Evolutionary conservation across 2,797 vertebrate species (phyloP), one percentile per base, ranked within the genome.

Genomic region (Hozukius guyotensis): DNA sequence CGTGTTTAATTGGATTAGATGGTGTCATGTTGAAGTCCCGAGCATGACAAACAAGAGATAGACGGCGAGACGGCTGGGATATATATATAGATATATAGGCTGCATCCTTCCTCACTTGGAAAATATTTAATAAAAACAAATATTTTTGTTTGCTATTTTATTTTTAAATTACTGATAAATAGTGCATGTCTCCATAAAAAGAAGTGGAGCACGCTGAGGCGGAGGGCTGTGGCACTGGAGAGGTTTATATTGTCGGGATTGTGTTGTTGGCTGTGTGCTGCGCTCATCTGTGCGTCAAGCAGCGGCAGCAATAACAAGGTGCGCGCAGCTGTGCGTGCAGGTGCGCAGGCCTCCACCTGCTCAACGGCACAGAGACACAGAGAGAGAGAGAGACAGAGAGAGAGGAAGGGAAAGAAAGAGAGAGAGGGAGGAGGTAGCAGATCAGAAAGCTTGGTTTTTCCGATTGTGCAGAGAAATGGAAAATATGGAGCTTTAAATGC

Each of bases 1-100:
- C 92, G 89, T 93, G 87, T 94, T 95, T 96, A 96, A 96, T 95
- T 95, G 96, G 96, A 96, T 96, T 96, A 96, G 92, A 91, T 87
- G 90, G 92, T 94, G 94, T 94, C 91, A 91, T 85, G 93, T 90
- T 91, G 81, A 87, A 92, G 89, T 90, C 89, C 77, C 83, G 90
- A 94, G 88, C 88, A 88, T 89, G 91, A 92, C 92, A 87, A 83
- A 89, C 82, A 81, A 80, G 82, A 83, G 78, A 82, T 80, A 74
- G 75, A 86, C 55, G 46, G n/a, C 67, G 59, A 75, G 72, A 69
- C 63, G 59, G 53, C 68, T 14, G 53, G 69, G 72, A 79, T 9
- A 76, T 18, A 75, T 1, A 20, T 4, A 34, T 38, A 38, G 0
- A 42, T 42, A 3, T 49, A 49, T 2, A 49, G 27, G 27, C 27